Conservation (phyloP, 2,113 vertebrate genomes). For the Hydrolagus affinis region DNA sequence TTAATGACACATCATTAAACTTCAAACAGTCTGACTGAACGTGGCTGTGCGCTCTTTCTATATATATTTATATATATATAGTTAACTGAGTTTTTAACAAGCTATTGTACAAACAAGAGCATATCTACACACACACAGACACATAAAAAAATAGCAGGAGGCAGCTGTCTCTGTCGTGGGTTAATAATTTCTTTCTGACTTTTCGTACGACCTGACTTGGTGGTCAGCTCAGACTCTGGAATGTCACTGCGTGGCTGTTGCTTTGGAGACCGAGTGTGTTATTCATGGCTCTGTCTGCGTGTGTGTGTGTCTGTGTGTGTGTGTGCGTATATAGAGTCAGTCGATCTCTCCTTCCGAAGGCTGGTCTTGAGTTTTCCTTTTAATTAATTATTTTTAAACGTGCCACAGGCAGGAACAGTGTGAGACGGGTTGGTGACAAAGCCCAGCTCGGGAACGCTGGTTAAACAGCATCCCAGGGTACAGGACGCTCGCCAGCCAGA, state of each 20-base stretch:
- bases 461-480: constrained; percentile 33
- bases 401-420: constrained; percentile 37
- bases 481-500: constrained; percentile 49
- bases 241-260: constrained; percentile 24
- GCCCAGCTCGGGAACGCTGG: constrained; percentile 31
- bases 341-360: no score
- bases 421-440: constrained; percentile 35
- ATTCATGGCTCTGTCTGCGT: neutral
- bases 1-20: no score
- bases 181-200: neutral
- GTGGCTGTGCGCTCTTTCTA: no score
- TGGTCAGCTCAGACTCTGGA: constrained; percentile 9
- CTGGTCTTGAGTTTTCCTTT: neutral
- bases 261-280: constrained; percentile 15
- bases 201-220: neutral
- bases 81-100: no score
- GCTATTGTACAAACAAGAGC: no score
- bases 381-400: neutral
- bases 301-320: no score
- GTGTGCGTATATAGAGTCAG: no score
- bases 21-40: no score
- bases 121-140: no score
- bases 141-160: no score
- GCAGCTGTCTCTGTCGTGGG: no score
- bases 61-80: no score